Evolutionary conservation across 2,113 vertebrate genomes (phyloP).

Genomic region (Naja naja): DNA sequence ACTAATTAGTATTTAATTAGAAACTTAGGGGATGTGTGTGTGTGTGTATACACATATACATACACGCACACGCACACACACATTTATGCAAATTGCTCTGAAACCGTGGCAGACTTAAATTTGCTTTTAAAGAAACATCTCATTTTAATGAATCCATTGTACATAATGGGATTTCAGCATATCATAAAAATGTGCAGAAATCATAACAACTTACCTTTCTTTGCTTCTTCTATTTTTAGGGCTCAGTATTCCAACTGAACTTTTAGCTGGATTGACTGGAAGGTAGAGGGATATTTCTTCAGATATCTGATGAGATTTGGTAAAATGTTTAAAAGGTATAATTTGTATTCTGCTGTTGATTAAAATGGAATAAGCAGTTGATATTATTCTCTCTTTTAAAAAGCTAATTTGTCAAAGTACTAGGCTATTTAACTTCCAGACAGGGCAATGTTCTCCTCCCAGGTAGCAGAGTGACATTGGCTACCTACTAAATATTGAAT

Average conservation of each 20-base stretch:
- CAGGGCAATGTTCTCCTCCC: slow-evolving; percentile 3
- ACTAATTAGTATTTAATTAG: slow-evolving; percentile 92
- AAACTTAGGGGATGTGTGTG: slow-evolving; percentile 63
- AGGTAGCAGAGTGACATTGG: not conserved
- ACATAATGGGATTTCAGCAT: slow-evolving; percentile 41
- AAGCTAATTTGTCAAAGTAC: not conserved
- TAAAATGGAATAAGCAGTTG: slow-evolving; percentile 24
- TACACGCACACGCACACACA: slow-evolving; percentile 35
- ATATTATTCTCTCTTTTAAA: slow-evolving; percentile 15
- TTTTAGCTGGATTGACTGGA: slow-evolving; percentile 50
- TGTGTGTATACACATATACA: not conserved
- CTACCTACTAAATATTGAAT: slow-evolving; percentile 22
- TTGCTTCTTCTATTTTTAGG: slow-evolving; percentile 41
- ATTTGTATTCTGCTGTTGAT: not conserved
- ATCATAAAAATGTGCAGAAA: slow-evolving; percentile 39
- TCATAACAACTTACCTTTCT: slow-evolving; percentile 47
- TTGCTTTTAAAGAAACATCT: slow-evolving; percentile 60
- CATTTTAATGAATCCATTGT: slow-evolving; percentile 18
- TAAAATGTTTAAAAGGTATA: slow-evolving; percentile 32
- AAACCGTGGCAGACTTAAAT: slow-evolving; percentile 54
- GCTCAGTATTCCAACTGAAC: slow-evolving; percentile 38
- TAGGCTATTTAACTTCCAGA: not conserved
- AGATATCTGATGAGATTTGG: slow-evolving; percentile 42
- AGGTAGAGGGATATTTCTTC: slow-evolving; percentile 20
- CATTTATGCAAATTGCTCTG: slow-evolving; percentile 70